Percentiles rank a stretch among this genome's conserved stretches.
phyloP scores from a whole-genome alignment of 2,113 vertebrate genomes.

The Sakesphorus luctuosus region DNA sequence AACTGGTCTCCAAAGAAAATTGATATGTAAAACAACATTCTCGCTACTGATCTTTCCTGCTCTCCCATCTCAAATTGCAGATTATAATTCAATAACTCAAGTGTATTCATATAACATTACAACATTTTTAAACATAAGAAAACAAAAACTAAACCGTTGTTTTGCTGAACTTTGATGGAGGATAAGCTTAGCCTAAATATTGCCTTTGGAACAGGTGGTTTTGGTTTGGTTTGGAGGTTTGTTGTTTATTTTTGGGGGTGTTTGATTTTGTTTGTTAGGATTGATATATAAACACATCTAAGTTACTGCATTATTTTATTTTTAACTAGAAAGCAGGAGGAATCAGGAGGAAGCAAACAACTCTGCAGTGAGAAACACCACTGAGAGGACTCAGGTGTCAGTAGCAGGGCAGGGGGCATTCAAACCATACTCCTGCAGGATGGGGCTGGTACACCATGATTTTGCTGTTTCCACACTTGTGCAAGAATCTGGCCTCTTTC shows the following conservation, averaged over 20 bases:
- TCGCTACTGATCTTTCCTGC: constrained; percentile 20
- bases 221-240: not conserved
- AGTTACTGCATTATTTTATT: not conserved
- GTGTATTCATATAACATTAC: not conserved
- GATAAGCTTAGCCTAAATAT: not conserved
- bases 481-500: not conserved
- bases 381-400: not conserved
- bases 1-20: constrained; percentile 50
- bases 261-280: constrained; percentile 29
- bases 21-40: constrained; percentile 11
- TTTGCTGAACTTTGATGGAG: constrained; percentile 31
- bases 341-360: not conserved
- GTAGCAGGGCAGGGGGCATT: not conserved
- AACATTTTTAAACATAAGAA: constrained; percentile 9
- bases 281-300: not conserved
- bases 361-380: not conserved
- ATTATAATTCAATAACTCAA: constrained; percentile 21
- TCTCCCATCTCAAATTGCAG: constrained; percentile 35
- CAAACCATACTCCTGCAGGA: not conserved
- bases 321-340: not conserved
- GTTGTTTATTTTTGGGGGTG: not conserved
- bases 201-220: not conserved
- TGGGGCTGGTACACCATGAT: not conserved
- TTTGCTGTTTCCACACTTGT: not conserved
- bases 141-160: not conserved